Base-by-base conservation (phyloP, 2,797 vertebrate genomes). In the Ciconia nigra region DNA sequence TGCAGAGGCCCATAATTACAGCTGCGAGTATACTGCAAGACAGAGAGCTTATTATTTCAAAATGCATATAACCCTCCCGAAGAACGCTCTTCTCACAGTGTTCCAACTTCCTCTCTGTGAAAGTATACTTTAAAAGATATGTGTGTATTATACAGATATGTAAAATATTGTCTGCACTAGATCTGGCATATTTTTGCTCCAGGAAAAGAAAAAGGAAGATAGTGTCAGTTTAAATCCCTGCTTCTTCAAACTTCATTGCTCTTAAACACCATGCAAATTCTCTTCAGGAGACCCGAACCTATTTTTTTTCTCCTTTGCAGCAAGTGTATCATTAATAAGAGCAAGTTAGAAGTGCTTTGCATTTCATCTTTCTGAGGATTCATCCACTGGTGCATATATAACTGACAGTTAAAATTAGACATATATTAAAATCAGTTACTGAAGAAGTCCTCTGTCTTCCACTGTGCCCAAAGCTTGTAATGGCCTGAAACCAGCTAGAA, bases 371-470 rank as follows among this genome's bases (percentile, higher is more conserved):
- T 96, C 96, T 96, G 96, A 97, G 97, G 96, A 98, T 98, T 98
- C 98, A 97, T 97, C 96, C 97, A 97, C 95, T 97, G 97, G 98
- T 98, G 98, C 98, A 97, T 98, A 98, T 85, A 98, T 98, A 98
- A 98, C 98, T 98, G 98, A 98, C 98, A 98, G 98, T 96, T 98
- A 98, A 98, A 98, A 99, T 98, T 98, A 98, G 98, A 98, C 98
- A 97, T 93, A 98, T 98, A 98, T 98, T 98, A 98, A 98, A 98
- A 98, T 98, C 98, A 98, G 98, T 98, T 98, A 98, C 98, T 98
- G 98, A 98, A 98, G 98, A 98, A 98, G 98, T 98, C 98, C 97
- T 98, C 98, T 98, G 98, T 98, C 98, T 98, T 98, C 98, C 98
- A 95, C 97, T 96, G 97, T 96, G 97, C 97, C 98, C 97, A 98